Evolutionary conservation across 2,797 vertebrate genomes (phyloP), one percentile per base, ranked within the genome.

Genomic region (Aphelocoma californica): DNA sequence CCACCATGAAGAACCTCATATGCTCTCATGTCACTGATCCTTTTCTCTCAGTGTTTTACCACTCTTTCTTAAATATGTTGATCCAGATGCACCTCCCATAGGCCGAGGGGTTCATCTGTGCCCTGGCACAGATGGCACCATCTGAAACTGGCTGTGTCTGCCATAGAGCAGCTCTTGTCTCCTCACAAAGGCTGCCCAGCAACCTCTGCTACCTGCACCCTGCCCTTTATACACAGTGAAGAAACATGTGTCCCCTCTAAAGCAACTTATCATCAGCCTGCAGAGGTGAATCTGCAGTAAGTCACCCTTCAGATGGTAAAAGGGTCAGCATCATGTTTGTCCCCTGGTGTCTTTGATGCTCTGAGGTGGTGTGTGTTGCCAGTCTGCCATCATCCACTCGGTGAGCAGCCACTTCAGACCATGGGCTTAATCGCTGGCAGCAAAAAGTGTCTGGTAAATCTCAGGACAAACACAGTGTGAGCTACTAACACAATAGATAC

Each of bases 121-220:
- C 5, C 13, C 44, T 53, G n/a, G 40, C 40, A 40, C 40, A 40
- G 20, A 15, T 20, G 3, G 40, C 14, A 54, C 3, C 10, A 1
- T 2, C 19, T 48, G 70, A 14, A 60, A 45, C 7, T 2, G 3
- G 3, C n/a, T 36, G 3, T 36, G 28, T 17, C 31, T 1, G 2
- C 16, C 25, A 53, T 0, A 0, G 51, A 45, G 25, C 15, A 23
- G 19, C 32, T 36, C n/a, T 2, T 0, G 25, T 4, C 32, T 56
- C 36, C 38, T 82, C 66, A 54, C 17, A 47, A 34, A 57, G 12
- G 18, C 58, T 3, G 1, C 25, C 10, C 50, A 45, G 14, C 8
- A 57, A 7, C 8, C 25, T 1, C 0, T 0, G 0, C 26, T 65
- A 32, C 38, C 17, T 45, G 7, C 47, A 42, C 10, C 6, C 11